Conservation (phyloP, 2,888 invertebrate species). For the Troides helena region DNA sequence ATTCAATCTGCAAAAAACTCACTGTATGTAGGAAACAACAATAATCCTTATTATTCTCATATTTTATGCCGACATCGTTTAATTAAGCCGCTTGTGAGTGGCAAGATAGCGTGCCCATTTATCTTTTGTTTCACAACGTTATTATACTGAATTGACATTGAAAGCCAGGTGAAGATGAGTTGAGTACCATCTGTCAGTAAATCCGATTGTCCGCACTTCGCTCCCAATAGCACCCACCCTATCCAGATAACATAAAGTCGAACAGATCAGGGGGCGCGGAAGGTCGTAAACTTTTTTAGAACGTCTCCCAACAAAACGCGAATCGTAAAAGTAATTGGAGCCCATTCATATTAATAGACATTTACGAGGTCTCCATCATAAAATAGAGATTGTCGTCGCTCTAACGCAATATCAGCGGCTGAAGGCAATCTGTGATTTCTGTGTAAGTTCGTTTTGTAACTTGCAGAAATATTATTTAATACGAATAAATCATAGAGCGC, state of each 20-base stretch:
- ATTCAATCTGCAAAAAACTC: neutral
- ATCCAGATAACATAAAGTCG: constrained; percentile 57
- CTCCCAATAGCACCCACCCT: constrained; percentile 53
- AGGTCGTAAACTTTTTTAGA: constrained; percentile 77
- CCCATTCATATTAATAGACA: constrained; percentile 81
- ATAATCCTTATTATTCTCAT: too few relatives aligned
- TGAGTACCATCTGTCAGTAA: constrained; percentile 62
- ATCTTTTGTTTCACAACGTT: neutral
- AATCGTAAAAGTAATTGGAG: constrained; percentile 80
- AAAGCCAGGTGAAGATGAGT: constrained; percentile 49
- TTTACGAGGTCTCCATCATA: constrained; percentile 76
- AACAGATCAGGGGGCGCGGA: constrained; percentile 62
- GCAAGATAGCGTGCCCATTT: neutral
- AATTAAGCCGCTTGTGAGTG: too few relatives aligned
- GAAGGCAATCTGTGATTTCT: constrained; percentile 51
- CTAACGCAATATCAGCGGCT: constrained; percentile 63
- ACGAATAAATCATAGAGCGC: constrained; percentile 54
- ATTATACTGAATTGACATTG: constrained; percentile 6
- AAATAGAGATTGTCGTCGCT: constrained; percentile 78
- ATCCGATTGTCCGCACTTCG: constrained; percentile 55
- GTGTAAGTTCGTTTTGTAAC: constrained; percentile 66
- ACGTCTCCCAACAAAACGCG: constrained; percentile 74
- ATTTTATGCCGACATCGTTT: too few relatives aligned
- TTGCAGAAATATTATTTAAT: constrained; percentile 63
- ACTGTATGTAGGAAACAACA: too few relatives aligned